These are phyloP conservation scores for Cathartes aura DNA, from an alignment of 2,113 vertebrate genomes.

Conservation along the genomic window DNA sequence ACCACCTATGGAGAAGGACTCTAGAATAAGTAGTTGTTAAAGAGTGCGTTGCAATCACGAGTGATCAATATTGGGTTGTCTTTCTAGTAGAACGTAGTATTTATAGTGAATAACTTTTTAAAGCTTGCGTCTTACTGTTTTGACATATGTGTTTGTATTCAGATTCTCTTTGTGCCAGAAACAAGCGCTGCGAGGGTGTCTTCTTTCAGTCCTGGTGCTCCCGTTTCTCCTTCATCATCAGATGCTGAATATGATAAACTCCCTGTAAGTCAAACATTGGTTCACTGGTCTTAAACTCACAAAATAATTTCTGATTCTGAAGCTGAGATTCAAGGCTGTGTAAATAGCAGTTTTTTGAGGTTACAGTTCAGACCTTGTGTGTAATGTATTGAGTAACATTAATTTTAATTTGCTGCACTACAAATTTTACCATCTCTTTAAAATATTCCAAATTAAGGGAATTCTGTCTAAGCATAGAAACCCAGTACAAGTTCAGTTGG, in stretches of 20 bases:
- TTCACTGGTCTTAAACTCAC: background rate
- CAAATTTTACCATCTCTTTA: background rate
- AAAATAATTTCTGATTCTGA: background rate
- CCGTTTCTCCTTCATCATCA: constrained; percentile 76
- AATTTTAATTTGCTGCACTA: background rate
- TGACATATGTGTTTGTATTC: background rate
- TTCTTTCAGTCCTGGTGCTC: constrained; percentile 68
- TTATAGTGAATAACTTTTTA: background rate
- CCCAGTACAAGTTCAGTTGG: background rate
- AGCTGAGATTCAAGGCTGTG: background rate
- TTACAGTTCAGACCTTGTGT: background rate
- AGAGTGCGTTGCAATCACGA: background rate
- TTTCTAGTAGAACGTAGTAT: background rate
- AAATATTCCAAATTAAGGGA: background rate
- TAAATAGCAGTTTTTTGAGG: background rate
- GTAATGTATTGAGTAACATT: background rate
- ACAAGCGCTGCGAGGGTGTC: constrained; percentile 59
- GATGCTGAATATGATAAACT: constrained; percentile 84
- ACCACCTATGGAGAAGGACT: background rate
- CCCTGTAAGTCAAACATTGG: constrained; percentile 76
- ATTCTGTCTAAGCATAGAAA: background rate
- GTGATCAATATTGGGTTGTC: background rate
- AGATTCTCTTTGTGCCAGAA: constrained; percentile 95
- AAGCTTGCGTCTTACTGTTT: background rate
- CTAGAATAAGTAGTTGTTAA: background rate